These are phyloP conservation scores for Mugil cephalus DNA, from an alignment of 2,113 vertebrate genomes.

Conservation along the genomic window DNA sequence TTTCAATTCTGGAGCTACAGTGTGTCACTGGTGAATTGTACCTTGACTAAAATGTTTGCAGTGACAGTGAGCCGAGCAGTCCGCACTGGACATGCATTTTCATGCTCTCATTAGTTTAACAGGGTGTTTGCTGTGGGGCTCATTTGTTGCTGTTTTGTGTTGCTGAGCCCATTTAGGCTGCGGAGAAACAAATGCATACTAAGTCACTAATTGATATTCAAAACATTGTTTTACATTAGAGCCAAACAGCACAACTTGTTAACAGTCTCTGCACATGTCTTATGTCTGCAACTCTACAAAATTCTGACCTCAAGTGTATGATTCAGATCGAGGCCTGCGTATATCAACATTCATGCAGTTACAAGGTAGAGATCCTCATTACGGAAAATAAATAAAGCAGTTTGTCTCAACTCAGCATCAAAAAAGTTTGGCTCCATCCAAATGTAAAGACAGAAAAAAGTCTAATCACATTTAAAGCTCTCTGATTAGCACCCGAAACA, in stretches of 20 bases:
- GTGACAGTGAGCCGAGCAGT: constrained; percentile 23
- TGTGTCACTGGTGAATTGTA: constrained; percentile 33
- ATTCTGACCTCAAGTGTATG: not conserved
- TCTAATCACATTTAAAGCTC: not conserved
- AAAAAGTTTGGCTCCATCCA: not conserved
- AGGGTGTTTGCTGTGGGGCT: constrained; percentile 44
- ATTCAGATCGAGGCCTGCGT: not conserved
- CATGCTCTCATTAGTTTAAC: constrained; percentile 49
- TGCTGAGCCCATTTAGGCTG: constrained; percentile 51
- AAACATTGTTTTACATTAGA: constrained; percentile 25
- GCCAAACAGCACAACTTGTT: constrained; percentile 19
- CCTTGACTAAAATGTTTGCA: constrained; percentile 30
- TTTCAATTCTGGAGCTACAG: constrained; percentile 21
- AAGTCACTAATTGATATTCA: constrained; percentile 55
- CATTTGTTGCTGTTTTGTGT: constrained; percentile 58
- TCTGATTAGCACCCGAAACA: not conserved
- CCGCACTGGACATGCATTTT: constrained; percentile 28
- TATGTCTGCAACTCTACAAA: constrained; percentile 1
- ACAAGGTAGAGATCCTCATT: not conserved
- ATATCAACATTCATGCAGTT: not conserved
- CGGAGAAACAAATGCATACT: constrained; percentile 46
- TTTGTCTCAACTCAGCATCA: not conserved
- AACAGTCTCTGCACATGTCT: not conserved
- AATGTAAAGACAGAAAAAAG: not conserved
- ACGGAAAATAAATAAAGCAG: not conserved